phyloP scores from a whole-genome alignment of 2,888 invertebrate species.

The Clanis bilineata region DNA sequence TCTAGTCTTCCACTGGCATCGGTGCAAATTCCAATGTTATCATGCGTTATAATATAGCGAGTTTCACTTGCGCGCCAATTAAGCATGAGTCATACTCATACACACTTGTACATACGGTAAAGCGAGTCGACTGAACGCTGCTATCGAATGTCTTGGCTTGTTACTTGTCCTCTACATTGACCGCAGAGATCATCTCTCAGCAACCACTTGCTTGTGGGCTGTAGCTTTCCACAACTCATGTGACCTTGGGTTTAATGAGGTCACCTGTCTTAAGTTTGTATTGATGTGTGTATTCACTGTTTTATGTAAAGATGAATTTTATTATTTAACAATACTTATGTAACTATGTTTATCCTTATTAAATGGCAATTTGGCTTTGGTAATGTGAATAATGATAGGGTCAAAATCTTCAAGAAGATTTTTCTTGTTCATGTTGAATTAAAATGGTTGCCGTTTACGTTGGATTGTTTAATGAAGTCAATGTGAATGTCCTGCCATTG shows the following conservation, averaged over 20 bases:
- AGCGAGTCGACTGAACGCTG: constrained; percentile 20
- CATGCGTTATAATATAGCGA: constrained; percentile 3
- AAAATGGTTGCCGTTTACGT: not conserved
- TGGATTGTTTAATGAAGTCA: not conserved
- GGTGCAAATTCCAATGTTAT: not conserved
- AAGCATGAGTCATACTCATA: constrained; percentile 34
- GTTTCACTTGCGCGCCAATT: constrained; percentile 28
- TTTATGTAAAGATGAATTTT: not conserved
- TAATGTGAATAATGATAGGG: not conserved
- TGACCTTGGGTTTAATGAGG: not conserved
- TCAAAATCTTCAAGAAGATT: not conserved
- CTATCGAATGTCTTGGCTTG: not conserved
- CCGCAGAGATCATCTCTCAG: constrained; percentile 4
- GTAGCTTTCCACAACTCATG: not conserved
- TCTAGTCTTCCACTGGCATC: not conserved
- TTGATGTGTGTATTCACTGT: not conserved
- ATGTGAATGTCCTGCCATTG: not conserved
- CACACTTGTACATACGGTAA: constrained; percentile 32
- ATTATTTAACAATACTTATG: not conserved
- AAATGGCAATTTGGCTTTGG: not conserved
- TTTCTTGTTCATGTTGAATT: not conserved
- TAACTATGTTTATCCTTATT: not conserved
- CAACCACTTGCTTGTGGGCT: not conserved
- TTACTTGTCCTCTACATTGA: constrained; percentile 5
- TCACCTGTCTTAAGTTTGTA: not conserved